phyloP scores from a whole-genome alignment of 2,113 vertebrate genomes.

The Mungos mungo region DNA sequence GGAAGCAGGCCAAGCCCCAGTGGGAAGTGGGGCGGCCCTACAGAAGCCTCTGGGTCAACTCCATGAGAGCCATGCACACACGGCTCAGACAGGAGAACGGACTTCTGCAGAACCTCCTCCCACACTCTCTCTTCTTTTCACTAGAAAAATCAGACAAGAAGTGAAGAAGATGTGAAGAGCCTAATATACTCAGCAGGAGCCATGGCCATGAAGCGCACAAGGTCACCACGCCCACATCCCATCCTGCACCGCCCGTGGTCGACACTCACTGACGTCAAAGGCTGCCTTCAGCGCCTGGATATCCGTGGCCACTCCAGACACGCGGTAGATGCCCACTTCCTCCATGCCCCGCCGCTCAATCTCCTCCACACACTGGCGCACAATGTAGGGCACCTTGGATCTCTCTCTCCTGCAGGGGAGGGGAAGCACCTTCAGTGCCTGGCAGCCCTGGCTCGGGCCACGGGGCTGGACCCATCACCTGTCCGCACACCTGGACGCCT shows the following conservation, averaged over 20 bases:
- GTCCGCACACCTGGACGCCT: not conserved
- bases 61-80: fast-evolving
- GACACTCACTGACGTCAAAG: conserved; percentile 96
- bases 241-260: not conserved
- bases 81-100: not conserved
- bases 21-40: too few relatives aligned
- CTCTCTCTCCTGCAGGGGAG: conserved; percentile 90
- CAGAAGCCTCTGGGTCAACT: fast-evolving
- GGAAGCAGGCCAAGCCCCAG: not conserved
- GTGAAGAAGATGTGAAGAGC: not conserved
- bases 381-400: conserved; percentile 98
- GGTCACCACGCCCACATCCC: fast-evolving
- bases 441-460: fast-evolving
- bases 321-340: conserved; percentile 98
- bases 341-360: conserved; percentile 98
- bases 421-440: not conserved
- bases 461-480: not conserved
- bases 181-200: fast-evolving
- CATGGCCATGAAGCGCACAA: fast-evolving
- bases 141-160: not conserved
- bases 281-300: conserved; percentile 97
- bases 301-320: conserved; percentile 97
- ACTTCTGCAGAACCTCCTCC: not conserved
- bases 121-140: not conserved
- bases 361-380: conserved; percentile 98